Evolutionary conservation across 2,113 vertebrate genomes (phyloP).

Genomic region (Caranx ignobilis): DNA sequence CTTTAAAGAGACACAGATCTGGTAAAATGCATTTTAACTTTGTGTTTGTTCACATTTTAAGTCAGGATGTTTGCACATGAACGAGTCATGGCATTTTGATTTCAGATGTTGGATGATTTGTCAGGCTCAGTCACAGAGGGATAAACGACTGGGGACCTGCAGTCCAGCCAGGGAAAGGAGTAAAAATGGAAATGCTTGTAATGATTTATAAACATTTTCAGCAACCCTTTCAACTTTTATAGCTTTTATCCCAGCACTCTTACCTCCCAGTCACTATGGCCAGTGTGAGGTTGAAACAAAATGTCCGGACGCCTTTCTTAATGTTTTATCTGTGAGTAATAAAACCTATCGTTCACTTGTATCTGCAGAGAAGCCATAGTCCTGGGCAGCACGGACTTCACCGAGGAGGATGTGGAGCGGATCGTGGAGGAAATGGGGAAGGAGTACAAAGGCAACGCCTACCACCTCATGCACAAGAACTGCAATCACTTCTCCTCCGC

Average conservation of each 20-base stretch:
- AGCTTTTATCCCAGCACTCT: no score
- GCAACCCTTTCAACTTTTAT: no score
- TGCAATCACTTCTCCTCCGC: conserved; percentile 99
- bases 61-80: not conserved
- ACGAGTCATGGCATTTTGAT: not conserved
- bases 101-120: no score
- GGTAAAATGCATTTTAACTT: not conserved
- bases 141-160: no score
- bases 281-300: not conserved
- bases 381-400: conserved; percentile 97
- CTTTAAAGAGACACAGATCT: conserved; percentile 1
- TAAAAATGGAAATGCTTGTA: no score
- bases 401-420: conserved; percentile 96
- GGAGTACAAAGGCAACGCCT: conserved; percentile 98
- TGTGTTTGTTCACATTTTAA: not conserved
- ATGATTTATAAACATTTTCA: no score
- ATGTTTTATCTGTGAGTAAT: not conserved
- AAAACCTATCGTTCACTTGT: not conserved
- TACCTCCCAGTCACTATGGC: no score
- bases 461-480: conserved; percentile 99
- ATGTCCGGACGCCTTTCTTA: not conserved
- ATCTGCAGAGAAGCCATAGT: conserved; percentile 93
- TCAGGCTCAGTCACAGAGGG: no score
- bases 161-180: no score
- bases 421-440: conserved; percentile 98